phyloP scores from a whole-genome alignment of 2,888 invertebrate genomes.

The Heliconius hortense region DNA sequence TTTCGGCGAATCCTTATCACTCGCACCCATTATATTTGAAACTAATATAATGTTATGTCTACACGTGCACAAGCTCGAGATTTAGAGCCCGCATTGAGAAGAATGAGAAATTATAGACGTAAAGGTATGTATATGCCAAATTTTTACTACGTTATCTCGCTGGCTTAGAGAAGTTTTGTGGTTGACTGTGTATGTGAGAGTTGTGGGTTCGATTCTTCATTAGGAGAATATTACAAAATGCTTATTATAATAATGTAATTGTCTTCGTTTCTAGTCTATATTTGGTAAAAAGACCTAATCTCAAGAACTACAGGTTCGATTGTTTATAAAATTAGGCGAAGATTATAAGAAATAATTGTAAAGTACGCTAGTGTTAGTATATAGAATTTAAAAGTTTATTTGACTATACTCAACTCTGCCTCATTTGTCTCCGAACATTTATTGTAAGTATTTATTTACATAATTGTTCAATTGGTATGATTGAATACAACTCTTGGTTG shows the following conservation, averaged over 20 bases:
- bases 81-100: neutral
- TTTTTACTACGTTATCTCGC: neutral
- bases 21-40: neutral
- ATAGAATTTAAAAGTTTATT: neutral
- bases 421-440: neutral
- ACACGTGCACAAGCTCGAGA: neutral
- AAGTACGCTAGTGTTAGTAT: neutral
- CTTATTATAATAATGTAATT: no score
- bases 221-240: no score
- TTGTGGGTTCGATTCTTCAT: no score
- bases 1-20: slow-evolving; percentile 1
- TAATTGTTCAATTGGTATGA: neutral
- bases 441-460: neutral
- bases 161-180: no score
- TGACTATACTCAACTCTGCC: neutral
- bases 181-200: no score
- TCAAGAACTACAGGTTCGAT: no score
- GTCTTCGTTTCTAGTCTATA: no score
- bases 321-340: no score
- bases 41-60: neutral
- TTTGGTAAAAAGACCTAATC: no score
- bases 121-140: neutral
- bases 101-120: neutral
- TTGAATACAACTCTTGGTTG: neutral
- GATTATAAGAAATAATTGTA: no score